phyloP scores from a whole-genome alignment of 1,140 invertebrate genomes.

The Leptinotarsa defecta region DNA sequence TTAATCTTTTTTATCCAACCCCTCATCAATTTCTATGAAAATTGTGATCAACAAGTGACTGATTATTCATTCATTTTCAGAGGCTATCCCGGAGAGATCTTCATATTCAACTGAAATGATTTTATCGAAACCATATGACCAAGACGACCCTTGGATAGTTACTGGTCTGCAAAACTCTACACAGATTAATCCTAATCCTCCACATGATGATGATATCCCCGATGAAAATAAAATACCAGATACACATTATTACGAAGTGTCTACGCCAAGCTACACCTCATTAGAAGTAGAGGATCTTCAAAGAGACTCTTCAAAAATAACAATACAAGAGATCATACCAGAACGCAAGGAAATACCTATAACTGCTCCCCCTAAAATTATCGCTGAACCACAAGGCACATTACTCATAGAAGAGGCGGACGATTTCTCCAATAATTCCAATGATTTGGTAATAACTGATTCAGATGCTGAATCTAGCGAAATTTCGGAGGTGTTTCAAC shows the following conservation, averaged over 20 bases:
- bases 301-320: conserved; percentile 44
- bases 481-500: conserved; percentile 52
- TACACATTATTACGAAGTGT: conserved; percentile 26
- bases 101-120: conserved; percentile 24
- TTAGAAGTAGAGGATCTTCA: conserved; percentile 27
- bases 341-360: conserved; percentile 52
- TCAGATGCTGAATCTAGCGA: conserved; percentile 53
- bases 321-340: conserved; percentile 54
- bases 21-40: too few relatives aligned
- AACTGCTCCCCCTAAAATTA: conserved; percentile 45
- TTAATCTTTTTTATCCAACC: too few relatives aligned
- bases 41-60: too few relatives aligned
- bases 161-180: conserved; percentile 3
- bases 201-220: not conserved
- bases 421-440: conserved; percentile 52
- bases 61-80: conserved; percentile 17
- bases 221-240: conserved; percentile 37
- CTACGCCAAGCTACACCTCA: conserved; percentile 15
- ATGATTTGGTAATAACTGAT: conserved; percentile 54
- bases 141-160: not conserved
- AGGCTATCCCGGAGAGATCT: conserved; percentile 26
- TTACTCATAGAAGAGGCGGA: conserved; percentile 51
- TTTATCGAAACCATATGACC: not conserved
- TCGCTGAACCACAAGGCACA: conserved; percentile 39
- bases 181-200: not conserved